A percentile compares a stretch with the other conserved stretches of the same genome.
Evolutionary conservation across 2,113 vertebrate species (phyloP).

Genomic region (Hirundichthys speculiger): DNA sequence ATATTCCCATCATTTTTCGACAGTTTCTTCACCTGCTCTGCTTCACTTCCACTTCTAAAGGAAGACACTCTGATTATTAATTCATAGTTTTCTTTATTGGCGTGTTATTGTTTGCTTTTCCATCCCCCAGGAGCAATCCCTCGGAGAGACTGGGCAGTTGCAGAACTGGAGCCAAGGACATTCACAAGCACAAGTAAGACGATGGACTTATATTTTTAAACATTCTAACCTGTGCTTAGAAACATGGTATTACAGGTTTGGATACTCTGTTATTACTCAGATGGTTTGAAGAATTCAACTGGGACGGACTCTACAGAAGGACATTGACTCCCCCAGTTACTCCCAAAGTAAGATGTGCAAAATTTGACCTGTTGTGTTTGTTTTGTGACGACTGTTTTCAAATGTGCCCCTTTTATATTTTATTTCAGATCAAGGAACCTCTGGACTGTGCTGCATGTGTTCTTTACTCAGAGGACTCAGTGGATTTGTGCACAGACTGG

Average conservation of each 20-base stretch:
- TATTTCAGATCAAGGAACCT: constrained; percentile 60
- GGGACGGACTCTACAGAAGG: constrained; percentile 73
- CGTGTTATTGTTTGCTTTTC: constrained; percentile 35
- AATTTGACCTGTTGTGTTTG: background rate
- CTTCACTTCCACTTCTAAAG: constrained; percentile 14
- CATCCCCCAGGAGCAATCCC: constrained; percentile 75
- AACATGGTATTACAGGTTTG: constrained; percentile 10
- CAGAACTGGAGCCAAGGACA: constrained; percentile 80
- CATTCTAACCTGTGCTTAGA: background rate
- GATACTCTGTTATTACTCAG: constrained; percentile 54
- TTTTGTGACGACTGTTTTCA: constrained; percentile 1
- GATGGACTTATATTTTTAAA: constrained; percentile 14
- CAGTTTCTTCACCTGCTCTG: background rate
- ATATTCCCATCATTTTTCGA: background rate
- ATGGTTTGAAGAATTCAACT: constrained; percentile 83
- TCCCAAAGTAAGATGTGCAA: constrained; percentile 69
- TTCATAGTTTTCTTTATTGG: constrained; percentile 31
- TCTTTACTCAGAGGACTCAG: constrained; percentile 47
- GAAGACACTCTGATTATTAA: constrained; percentile 23
- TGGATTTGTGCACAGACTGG: constrained; percentile 62
- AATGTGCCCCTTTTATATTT: background rate
- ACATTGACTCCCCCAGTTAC: constrained; percentile 67
- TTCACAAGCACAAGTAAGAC: constrained; percentile 81
- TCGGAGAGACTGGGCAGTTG: constrained; percentile 76
- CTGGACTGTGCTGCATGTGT: constrained; percentile 41